A percentile compares a stretch with the other conserved stretches of the same genome.
These are phyloP conservation scores for Acanthosepion lycidas DNA, from an alignment of 2,888 invertebrate genomes.

Conservation along the genomic window DNA sequence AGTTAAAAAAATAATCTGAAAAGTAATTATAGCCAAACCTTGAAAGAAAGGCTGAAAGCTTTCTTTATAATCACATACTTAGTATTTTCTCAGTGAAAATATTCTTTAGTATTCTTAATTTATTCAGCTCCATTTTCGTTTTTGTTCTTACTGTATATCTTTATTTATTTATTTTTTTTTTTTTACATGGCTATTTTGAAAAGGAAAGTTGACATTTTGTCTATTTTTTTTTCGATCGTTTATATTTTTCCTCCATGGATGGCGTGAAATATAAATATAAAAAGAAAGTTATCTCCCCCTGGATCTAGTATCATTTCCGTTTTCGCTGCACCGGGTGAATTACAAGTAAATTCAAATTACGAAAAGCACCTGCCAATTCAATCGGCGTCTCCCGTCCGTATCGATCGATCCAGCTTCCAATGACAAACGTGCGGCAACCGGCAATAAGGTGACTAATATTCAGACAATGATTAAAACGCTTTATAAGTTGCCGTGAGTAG, in stretches of 20 bases:
- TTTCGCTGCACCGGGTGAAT: background rate
- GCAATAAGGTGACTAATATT: background rate
- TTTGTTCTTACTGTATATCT: no score
- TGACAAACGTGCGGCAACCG: background rate
- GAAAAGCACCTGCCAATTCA: conserved; percentile 13
- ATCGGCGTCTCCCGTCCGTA: background rate
- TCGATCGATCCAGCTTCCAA: background rate
- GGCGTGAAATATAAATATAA: background rate
- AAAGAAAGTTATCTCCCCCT: background rate
- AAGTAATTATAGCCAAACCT: no score
- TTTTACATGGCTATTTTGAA: background rate
- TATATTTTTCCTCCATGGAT: background rate
- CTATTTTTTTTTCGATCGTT: background rate
- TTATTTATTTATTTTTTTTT: no score
- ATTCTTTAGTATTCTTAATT: no score
- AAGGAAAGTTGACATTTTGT: background rate
- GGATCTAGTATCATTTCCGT: background rate
- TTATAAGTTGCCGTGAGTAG: background rate
- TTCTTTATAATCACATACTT: no score
- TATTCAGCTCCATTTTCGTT: no score
- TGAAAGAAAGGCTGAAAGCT: no score
- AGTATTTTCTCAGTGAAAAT: no score
- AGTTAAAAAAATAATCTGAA: no score
- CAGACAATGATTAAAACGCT: conserved; percentile 15
- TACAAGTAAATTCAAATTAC: conserved; percentile 13